Base-by-base conservation (phyloP, 2,888 invertebrate species). In the Lordiphosa fenestrarum region DNA sequence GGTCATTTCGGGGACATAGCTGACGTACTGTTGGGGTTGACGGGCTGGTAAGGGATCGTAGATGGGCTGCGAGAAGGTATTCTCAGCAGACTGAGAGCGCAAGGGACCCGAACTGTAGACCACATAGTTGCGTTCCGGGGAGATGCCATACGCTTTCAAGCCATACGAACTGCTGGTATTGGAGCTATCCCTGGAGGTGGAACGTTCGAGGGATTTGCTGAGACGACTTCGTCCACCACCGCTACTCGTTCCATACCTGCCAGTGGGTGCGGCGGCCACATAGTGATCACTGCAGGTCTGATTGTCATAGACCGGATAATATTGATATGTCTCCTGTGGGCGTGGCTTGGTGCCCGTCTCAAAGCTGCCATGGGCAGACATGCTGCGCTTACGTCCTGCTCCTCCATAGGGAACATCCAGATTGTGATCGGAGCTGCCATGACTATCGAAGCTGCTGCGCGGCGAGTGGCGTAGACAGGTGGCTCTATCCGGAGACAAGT, bases 21-120 rank as follows among this genome's bases (percentile, higher is more conserved):
- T 58, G 5, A 63, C 55, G 10, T 80, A 66, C 36, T 66, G 70
- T 47, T 12, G 72, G 36, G 71, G 48, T 47, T 70, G 71, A 3
- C 76, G 10, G 2, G 73, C 67, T 52, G 74, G 69, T 57, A 91
- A 90, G 0, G 91, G 91, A 36, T 92, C 92, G 49, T 92, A 92
- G 23, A 81, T 84, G 61, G 88, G 87, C 49, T 84, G 86, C n/a
- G 85, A 83, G 60, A 89, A 88, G 0, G 88, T 86, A 55, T 89
- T 90, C 78, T 90, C 90, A 2, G 89, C 89, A 7, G 90, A 90
- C 48, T 89, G 88, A 1, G 90, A 90, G 9, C 89, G 86, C 36
- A 89, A 58, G 0, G 89, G 89, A 1, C 74, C 73, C 7, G 73
- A 73, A 37, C 83, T 87, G 19, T 88, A 87, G 41, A 89, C 87